Percentiles rank a stretch among this genome's conserved stretches.
phyloP scores from a whole-genome alignment of 2,113 vertebrate species.

The Microtus richardsoni region DNA sequence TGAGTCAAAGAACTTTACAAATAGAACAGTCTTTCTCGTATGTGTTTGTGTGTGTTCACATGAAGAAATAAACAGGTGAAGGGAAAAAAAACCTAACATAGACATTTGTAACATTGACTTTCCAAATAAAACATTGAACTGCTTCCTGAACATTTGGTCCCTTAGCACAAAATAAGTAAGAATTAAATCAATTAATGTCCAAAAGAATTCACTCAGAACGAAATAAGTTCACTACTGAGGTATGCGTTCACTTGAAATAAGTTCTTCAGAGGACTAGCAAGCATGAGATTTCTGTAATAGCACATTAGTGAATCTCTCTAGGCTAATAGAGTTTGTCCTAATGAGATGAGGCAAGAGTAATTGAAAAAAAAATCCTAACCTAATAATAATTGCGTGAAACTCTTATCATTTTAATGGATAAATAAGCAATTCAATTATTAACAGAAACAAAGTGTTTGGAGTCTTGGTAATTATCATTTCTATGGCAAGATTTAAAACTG shows the following conservation, averaged over 20 bases:
- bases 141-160: background rate
- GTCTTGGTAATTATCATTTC: background rate
- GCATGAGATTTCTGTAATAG: background rate
- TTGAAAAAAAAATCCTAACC: constrained; percentile 16
- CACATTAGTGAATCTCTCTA: constrained; percentile 9
- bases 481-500: background rate
- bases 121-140: background rate
- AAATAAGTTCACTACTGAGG: background rate
- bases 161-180: background rate
- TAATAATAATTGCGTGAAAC: constrained; percentile 33
- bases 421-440: constrained; percentile 21
- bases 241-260: background rate
- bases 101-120: background rate
- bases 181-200: background rate
- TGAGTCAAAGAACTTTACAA: background rate
- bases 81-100: background rate
- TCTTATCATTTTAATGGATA: constrained; percentile 38
- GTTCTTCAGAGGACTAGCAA: constrained; percentile 18
- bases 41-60: no score
- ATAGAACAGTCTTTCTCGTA: background rate
- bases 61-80: constrained; percentile 9
- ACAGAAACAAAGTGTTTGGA: background rate
- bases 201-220: background rate
- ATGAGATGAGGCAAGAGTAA: constrained; percentile 37
- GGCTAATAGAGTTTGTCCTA: constrained; percentile 46